Conservation (phyloP, 2,113 vertebrate species). For the Nothoprocta pentlandii region DNA sequence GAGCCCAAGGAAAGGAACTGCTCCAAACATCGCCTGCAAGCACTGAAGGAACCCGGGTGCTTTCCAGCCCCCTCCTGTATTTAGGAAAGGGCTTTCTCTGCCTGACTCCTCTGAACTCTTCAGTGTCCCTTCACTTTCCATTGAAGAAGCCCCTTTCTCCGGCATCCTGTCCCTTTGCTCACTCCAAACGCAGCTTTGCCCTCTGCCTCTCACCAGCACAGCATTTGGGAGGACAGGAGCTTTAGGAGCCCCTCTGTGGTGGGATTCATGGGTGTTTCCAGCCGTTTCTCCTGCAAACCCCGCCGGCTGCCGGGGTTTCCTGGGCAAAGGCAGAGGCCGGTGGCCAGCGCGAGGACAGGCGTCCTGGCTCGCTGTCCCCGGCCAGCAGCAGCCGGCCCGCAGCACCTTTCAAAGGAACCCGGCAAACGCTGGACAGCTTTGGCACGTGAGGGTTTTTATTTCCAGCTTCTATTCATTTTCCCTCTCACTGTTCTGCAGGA, state of each 20-base stretch:
- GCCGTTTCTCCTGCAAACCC: neutral
- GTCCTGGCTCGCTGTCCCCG: accelerated
- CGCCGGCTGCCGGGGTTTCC: neutral
- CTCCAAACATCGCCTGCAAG: neutral
- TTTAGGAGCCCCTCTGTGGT: neutral
- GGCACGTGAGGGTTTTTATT: neutral
- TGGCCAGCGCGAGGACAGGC: neutral
- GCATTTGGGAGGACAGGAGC: too few relatives aligned
- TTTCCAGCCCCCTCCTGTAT: neutral
- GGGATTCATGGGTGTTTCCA: neutral
- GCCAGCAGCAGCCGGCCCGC: neutral
- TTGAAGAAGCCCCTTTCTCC: neutral
- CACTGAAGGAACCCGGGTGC: neutral
- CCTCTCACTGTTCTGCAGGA: neutral
- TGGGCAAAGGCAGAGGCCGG: neutral
- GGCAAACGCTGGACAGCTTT: neutral
- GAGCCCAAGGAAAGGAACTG: neutral
- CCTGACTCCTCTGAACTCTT: neutral
- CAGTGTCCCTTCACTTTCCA: neutral
- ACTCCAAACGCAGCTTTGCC: neutral
- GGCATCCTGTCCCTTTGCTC: neutral
- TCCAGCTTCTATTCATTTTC: neutral
- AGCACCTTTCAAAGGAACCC: neutral
- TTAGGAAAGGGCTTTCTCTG: neutral
- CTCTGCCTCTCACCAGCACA: neutral